phyloP scores from a whole-genome alignment of 1,140 invertebrate genomes.

The Hypsibius dujardini region DNA sequence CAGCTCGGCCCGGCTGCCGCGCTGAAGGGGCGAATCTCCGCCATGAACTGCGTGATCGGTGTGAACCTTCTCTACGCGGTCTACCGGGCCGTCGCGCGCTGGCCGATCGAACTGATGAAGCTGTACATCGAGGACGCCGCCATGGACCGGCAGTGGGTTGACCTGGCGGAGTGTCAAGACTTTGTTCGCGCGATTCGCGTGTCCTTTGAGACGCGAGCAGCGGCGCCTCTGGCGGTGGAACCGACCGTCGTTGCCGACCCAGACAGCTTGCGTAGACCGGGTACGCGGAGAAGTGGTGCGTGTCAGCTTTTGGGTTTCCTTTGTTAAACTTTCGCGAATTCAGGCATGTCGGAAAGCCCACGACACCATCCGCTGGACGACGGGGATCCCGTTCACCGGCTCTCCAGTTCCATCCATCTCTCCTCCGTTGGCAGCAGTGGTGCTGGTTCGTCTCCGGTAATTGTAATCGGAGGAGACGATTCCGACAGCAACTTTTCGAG shows the following conservation, averaged over 20 bases:
- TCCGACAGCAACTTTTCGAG: not conserved
- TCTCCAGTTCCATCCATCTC: not conserved
- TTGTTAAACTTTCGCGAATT: not conserved
- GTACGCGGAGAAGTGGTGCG: too few species aligned
- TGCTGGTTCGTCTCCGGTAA: not conserved
- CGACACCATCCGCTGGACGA: not conserved
- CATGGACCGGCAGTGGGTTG: not conserved
- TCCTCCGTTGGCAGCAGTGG: not conserved
- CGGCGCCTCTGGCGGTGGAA: not conserved
- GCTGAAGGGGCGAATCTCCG: not conserved
- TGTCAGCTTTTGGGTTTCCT: too few species aligned
- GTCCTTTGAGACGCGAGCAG: not conserved
- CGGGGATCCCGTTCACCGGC: not conserved
- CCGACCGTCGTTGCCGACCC: not conserved
- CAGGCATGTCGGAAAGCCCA: not conserved
- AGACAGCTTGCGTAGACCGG: too few species aligned
- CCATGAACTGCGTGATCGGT: not conserved
- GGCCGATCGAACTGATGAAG: not conserved
- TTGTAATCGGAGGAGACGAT: not conserved
- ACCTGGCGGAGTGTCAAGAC: not conserved
- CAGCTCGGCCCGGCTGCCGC: not conserved
- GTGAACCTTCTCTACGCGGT: not conserved
- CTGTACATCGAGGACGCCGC: not conserved
- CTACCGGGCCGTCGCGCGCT: not conserved
- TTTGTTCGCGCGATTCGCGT: not conserved